A percentile compares a stretch with the other conserved stretches of the same genome.
Conservation (phyloP, 2,113 vertebrate genomes). For the Rhinogobius similis region DNA sequence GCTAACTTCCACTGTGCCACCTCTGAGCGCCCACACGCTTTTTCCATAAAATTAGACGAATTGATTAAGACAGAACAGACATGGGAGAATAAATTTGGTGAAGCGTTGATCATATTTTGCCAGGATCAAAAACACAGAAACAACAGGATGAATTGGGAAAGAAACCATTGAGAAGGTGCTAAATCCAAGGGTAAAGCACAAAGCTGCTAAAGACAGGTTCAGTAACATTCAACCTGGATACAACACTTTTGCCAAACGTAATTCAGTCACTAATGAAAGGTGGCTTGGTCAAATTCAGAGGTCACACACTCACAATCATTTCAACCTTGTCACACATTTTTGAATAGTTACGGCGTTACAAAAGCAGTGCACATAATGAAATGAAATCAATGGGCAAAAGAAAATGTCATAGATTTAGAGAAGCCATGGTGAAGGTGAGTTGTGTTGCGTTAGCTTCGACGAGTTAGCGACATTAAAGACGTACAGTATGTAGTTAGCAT, state of each 20-base stretch:
- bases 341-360: neutral
- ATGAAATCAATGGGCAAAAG: neutral
- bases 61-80: no score
- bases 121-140: neutral
- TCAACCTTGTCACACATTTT: neutral
- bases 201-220: neutral
- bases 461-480: neutral
- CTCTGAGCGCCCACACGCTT: no score
- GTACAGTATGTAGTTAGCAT: no score
- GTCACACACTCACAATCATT: neutral
- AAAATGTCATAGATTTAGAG: neutral
- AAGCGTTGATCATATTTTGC: no score
- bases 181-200: constrained; percentile 8
- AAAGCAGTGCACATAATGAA: neutral
- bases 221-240: neutral
- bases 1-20: no score
- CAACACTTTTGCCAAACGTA: neutral
- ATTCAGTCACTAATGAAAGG: neutral
- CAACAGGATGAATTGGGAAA: neutral
- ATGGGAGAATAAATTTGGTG: no score
- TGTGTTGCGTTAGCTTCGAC: neutral
- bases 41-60: no score
- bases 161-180: neutral
- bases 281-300: neutral
- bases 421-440: neutral